Evolutionary conservation across 1,140 invertebrate species (phyloP).

Genomic region (Drosophila ficusphila): DNA sequence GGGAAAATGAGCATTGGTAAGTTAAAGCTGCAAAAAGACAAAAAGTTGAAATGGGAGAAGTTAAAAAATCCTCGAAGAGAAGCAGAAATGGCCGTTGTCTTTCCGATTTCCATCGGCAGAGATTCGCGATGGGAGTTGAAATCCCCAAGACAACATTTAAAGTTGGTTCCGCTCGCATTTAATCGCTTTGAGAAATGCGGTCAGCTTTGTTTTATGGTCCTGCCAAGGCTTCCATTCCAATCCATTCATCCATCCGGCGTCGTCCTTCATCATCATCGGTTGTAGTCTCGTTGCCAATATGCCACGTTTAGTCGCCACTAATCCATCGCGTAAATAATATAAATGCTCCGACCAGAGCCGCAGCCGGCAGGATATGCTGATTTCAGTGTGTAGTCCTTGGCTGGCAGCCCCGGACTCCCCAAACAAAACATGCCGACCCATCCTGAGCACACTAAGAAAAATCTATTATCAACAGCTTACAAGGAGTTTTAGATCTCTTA

Average conservation of each 20-base stretch:
- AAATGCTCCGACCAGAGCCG: conserved; percentile 56
- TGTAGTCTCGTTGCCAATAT: conserved; percentile 59
- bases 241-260: conserved; percentile 25
- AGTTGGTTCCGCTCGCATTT: conserved; percentile 26
- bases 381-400: conserved; percentile 56
- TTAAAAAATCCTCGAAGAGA: background rate
- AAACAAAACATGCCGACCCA: conserved; percentile 3
- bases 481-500: background rate
- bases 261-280: conserved; percentile 51
- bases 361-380: conserved; percentile 50
- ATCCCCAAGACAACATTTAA: conserved; percentile 44
- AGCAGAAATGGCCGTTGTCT: conserved; percentile 6
- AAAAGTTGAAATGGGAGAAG: background rate
- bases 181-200: conserved; percentile 58
- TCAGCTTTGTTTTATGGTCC: conserved; percentile 54
- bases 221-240: conserved; percentile 36
- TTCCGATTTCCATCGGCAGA: conserved; percentile 24
- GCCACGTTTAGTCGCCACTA: conserved; percentile 72
- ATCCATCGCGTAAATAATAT: conserved; percentile 72
- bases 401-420: conserved; percentile 1
- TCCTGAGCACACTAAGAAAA: conserved; percentile 1
- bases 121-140: conserved; percentile 1
- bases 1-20: background rate
- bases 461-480: no score
- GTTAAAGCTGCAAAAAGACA: conserved; percentile 1